These are phyloP conservation scores for Ctenopoma multispine DNA, from an alignment of 2,797 vertebrate species.

Conservation along the genomic window DNA sequence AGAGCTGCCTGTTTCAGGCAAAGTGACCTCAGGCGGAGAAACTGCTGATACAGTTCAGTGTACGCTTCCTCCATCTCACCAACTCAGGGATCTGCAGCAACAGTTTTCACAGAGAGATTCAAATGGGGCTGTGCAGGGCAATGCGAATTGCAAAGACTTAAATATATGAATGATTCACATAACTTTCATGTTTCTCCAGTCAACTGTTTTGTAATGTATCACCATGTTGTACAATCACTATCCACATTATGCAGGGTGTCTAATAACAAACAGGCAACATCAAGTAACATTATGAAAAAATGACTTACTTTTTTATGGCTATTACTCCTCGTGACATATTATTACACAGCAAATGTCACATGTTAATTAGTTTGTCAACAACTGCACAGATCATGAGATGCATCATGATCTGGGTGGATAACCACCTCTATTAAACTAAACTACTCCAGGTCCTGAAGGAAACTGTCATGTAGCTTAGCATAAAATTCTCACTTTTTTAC, in stretches of 20 bases:
- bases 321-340: not conserved
- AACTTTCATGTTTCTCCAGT: no score
- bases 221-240: not conserved
- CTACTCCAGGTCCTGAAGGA: no score
- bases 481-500: no score
- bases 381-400: no score
- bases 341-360: not conserved
- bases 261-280: no score
- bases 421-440: no score
- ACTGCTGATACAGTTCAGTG: slow-evolving; percentile 83
- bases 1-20: slow-evolving; percentile 86
- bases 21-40: slow-evolving; percentile 82
- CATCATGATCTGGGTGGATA: no score
- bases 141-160: no score
- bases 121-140: not conserved
- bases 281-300: no score
- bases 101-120: not conserved
- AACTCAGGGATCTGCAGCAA: slow-evolving; percentile 28
- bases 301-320: no score
- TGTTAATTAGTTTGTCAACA: not conserved
- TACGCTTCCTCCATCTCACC: slow-evolving; percentile 85
- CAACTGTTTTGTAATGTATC: not conserved
- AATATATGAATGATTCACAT: no score
- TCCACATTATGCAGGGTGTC: not conserved
- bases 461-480: no score